These are phyloP conservation scores for Meda fulgida DNA, from an alignment of 2,797 vertebrate genomes.

Conservation along the genomic window DNA sequence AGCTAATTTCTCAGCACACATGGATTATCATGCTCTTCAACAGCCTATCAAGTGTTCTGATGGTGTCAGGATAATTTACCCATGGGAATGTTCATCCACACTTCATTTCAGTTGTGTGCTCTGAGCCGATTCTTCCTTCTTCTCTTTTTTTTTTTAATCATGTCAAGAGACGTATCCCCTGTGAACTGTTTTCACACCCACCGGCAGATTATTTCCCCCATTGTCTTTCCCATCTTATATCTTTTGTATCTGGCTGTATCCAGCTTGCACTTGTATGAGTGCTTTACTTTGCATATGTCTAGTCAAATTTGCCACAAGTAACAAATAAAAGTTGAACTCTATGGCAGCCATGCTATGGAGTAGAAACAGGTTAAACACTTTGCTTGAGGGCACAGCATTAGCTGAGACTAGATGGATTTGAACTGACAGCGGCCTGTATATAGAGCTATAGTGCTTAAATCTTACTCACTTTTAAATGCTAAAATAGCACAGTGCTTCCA, in stretches of 20 bases:
- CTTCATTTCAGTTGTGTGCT: background rate
- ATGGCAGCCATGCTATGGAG: slow-evolving; percentile 5
- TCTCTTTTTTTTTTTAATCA: background rate
- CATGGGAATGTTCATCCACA: slow-evolving; percentile 17
- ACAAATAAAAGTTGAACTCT: slow-evolving; percentile 2
- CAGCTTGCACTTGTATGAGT: background rate
- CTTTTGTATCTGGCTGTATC: background rate
- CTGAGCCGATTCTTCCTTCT: background rate
- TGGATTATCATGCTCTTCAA: slow-evolving; percentile 12
- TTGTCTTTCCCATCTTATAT: background rate
- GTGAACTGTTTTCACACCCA: slow-evolving; percentile 14
- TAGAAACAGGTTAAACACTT: slow-evolving; percentile 19
- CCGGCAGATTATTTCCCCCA: slow-evolving; percentile 5
- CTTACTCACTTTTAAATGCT: background rate
- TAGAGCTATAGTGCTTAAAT: background rate
- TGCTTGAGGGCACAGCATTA: slow-evolving; percentile 20
- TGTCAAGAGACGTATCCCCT: slow-evolving; percentile 7
- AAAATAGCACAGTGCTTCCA: background rate
- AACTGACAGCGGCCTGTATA: slow-evolving; percentile 5
- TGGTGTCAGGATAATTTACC: slow-evolving; percentile 13
- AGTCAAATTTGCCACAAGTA: slow-evolving; percentile 19
- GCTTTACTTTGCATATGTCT: slow-evolving; percentile 40
- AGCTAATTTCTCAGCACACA: background rate
- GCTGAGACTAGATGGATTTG: background rate
- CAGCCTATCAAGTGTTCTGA: slow-evolving; percentile 1